These are phyloP conservation scores for Symphodus melops DNA, from an alignment of 2,113 vertebrate species.

Conservation along the genomic window DNA sequence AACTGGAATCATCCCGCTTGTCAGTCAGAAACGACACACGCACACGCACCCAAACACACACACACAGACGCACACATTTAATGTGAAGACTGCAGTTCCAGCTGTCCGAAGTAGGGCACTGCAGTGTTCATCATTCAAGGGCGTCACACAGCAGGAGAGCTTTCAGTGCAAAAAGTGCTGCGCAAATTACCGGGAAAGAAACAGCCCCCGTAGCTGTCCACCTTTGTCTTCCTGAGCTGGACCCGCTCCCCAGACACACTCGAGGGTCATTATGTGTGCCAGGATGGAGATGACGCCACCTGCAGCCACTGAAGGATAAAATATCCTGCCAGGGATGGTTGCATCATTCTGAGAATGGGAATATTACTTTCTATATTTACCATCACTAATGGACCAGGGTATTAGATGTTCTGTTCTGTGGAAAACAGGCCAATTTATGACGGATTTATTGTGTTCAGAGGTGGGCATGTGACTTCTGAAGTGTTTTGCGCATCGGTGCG, in stretches of 20 bases:
- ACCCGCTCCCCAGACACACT: slow-evolving; percentile 37
- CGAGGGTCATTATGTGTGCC: slow-evolving; percentile 44
- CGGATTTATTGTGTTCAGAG: not conserved
- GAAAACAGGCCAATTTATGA: slow-evolving; percentile 20
- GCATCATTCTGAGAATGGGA: slow-evolving; percentile 33
- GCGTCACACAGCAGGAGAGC: slow-evolving; percentile 41
- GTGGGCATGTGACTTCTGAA: not conserved
- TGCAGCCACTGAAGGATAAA: slow-evolving; percentile 43
- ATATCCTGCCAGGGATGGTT: slow-evolving; percentile 20
- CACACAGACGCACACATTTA: slow-evolving; percentile 8
- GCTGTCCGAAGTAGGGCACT: slow-evolving; percentile 38
- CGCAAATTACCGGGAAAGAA: slow-evolving; percentile 48
- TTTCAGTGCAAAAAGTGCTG: slow-evolving; percentile 44
- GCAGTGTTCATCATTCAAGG: slow-evolving; percentile 41
- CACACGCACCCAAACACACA: not conserved
- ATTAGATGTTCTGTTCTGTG: slow-evolving; percentile 33
- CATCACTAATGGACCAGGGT: slow-evolving; percentile 19
- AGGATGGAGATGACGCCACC: slow-evolving; percentile 43
- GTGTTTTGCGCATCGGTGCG: not conserved
- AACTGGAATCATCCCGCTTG: slow-evolving; percentile 54
- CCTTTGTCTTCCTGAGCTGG: slow-evolving; percentile 25
- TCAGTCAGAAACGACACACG: slow-evolving; percentile 38
- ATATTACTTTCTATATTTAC: slow-evolving; percentile 56
- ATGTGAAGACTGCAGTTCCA: slow-evolving; percentile 27
- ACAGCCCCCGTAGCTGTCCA: slow-evolving; percentile 11